Conservation (phyloP, 2,113 vertebrate genomes). For the Pseudopodoces humilis region DNA sequence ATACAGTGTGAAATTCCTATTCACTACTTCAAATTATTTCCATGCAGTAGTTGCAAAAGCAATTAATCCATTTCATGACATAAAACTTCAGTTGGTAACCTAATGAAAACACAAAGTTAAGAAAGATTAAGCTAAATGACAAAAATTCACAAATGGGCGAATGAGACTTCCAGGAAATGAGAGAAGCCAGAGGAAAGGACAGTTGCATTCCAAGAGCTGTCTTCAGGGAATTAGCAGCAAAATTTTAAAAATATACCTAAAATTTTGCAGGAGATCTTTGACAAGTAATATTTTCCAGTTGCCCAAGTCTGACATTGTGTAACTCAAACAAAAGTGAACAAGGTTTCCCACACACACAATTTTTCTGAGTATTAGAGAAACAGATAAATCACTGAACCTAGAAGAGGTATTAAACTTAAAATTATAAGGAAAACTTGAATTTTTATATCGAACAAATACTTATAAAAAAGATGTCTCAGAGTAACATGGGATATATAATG, state of each 20-base stretch:
- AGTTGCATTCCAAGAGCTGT: not conserved
- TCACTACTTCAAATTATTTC: not conserved
- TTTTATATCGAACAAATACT: not conserved
- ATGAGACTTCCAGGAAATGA: not conserved
- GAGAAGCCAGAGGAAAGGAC: not conserved
- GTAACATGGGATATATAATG: not conserved
- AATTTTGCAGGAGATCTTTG: not conserved
- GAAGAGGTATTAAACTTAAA: not conserved
- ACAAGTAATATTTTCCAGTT: not conserved
- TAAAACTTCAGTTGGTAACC: not conserved
- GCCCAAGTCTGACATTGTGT: not conserved
- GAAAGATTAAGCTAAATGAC: not conserved
- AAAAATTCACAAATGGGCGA: not conserved
- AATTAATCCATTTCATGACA: not conserved
- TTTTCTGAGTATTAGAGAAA: not conserved
- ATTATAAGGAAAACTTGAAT: accelerated
- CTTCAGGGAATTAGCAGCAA: not conserved
- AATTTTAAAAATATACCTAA: not conserved
- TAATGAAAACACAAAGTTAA: not conserved
- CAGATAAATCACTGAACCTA: not conserved
- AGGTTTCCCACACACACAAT: accelerated
- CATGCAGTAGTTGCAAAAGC: not conserved
- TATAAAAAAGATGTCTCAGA: not conserved
- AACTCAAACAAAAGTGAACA: not conserved
- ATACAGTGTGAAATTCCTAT: not conserved